Base-by-base conservation (phyloP, 30 jellyfish, hydroid and myxozoan genomes). In the Morbakka virulenta region DNA sequence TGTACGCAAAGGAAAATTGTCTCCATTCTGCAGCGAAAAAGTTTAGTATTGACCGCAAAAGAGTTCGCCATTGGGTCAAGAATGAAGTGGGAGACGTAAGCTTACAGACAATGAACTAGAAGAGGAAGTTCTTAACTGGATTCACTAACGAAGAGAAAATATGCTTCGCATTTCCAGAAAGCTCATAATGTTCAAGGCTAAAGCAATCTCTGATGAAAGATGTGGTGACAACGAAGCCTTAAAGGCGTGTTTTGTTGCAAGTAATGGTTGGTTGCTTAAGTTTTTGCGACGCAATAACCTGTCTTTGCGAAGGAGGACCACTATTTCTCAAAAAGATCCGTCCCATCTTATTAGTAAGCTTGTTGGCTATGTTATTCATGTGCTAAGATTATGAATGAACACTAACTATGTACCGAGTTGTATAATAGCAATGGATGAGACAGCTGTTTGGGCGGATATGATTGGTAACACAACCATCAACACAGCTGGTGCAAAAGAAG, bases 41-140 rank as follows among this genome's bases (percentile, higher is more conserved):
- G 68, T 65, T 65, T 29, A 65, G 28, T 4, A 22, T 65, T 22
- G 77, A 65, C 68, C 77, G 77, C 12, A 28, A 28, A 68, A 22
- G 77, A 65, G 69, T 29, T 14, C 77, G 77, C 12, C 17, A 65
- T 12, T 65, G 77, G 77, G 68, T 65, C 69, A 65, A 32, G 69
- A 29, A 65, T 22, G 68, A 65, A 65, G 77, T 17, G 77, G 28
- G 12, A 28, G 66, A 12, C 68, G 66, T 12, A 65, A 65, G 22
- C 22, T 6, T 14, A 6, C 11, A 22, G 22, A 20, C 66, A 65
- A 6, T 17, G 17, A 9, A 6, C 57, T 41, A 6, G 57, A 41
- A 41, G 57, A 41, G 57, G 17, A 41, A 9, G 13, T 41, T 9
- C 57, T 41, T 41, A 17, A 41, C 13, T 41, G 57, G 57, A 41